These are phyloP conservation scores for Mohoua ochrocephala DNA, from an alignment of 2,113 vertebrate genomes.

Conservation along the genomic window DNA sequence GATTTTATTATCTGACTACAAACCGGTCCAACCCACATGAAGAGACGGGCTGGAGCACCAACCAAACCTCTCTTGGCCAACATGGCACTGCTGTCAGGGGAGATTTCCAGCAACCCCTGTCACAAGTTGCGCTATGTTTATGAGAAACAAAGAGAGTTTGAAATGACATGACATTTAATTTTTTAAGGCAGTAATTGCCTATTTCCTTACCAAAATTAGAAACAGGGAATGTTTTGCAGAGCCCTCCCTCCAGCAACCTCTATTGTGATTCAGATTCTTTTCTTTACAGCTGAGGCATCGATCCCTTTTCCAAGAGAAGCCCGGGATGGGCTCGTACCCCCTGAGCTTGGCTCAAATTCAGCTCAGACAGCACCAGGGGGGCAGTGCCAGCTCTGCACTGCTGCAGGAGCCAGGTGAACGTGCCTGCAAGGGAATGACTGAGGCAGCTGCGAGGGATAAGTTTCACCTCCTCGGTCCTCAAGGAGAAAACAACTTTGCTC, in stretches of 20 bases:
- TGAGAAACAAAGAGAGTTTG: conserved; percentile 12
- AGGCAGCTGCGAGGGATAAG: neutral
- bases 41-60: neutral
- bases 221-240: conserved; percentile 28
- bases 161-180: conserved; percentile 43
- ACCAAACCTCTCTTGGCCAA: neutral
- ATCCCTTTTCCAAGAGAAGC: neutral
- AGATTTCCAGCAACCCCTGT: conserved; percentile 25
- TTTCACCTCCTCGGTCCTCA: neutral
- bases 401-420: neutral
- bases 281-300: neutral
- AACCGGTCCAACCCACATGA: neutral
- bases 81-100: neutral
- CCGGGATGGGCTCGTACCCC: rapidly evolving
- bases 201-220: conserved; percentile 51
- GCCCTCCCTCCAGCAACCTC: neutral
- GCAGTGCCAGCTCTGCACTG: neutral
- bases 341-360: neutral
- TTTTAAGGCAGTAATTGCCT: conserved; percentile 41
- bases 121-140: conserved; percentile 24
- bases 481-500: neutral
- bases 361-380: neutral
- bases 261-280: neutral
- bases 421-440: neutral
- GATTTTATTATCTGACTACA: neutral